Conservation (phyloP, 2,797 vertebrate species). For the Molossus alvarezi region DNA sequence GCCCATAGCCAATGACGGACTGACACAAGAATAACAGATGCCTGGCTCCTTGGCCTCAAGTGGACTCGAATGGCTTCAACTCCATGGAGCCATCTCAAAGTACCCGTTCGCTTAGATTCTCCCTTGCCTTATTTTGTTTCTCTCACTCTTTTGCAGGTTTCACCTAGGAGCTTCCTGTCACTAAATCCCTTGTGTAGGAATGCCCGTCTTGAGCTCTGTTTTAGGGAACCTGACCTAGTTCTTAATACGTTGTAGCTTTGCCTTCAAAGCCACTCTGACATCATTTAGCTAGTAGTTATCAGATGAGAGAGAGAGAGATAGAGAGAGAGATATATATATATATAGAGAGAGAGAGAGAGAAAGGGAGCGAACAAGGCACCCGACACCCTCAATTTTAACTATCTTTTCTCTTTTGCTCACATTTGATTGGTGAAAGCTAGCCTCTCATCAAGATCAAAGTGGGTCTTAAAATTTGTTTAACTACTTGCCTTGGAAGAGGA, state of each 20-base stretch:
- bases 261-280: neutral
- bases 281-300: neutral
- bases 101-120: neutral
- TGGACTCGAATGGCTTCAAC: neutral
- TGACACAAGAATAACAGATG: neutral
- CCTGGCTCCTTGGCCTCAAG: neutral
- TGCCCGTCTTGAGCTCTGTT: neutral
- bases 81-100: neutral
- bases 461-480: constrained; percentile 14
- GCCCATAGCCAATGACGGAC: neutral
- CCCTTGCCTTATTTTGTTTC: neutral
- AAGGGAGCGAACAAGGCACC: neutral
- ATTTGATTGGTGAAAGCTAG: constrained; percentile 30
- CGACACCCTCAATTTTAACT: neutral
- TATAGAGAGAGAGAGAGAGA: neutral
- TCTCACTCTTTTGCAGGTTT: neutral
- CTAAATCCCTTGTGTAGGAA: neutral
- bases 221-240: neutral
- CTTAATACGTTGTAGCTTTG: neutral
- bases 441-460: constrained; percentile 57
- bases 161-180: neutral
- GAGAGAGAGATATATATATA: too few species aligned
- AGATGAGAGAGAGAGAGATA: neutral
- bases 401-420: neutral
- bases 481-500: constrained; percentile 45